Evolutionary conservation across 92 coral and sea anemone genomes (phyloP), one percentile per base, ranked within the genome.

Genomic region (Umimayanthus kanabou): DNA sequence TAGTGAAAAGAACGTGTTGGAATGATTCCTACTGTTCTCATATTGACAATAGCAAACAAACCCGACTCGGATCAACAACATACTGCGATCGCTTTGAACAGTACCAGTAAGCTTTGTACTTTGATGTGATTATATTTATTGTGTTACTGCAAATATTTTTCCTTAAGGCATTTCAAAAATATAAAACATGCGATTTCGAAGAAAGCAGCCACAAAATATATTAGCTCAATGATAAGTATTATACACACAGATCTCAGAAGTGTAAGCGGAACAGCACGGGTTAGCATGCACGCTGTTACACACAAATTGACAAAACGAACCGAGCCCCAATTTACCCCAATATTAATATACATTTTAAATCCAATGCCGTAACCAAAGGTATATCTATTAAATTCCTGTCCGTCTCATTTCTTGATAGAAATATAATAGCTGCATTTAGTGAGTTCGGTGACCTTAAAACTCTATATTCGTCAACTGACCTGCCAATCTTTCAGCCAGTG

Each of bases 401-500:
- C 79, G n/a, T 23, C 25, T 39, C 79, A 50, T 50, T 50, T 50
- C 16, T 11, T 37, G 16, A 15, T 20, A 75, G 28, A 39, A 23
- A 75, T 39, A 75, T 75, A 75, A 75, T 39, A 74, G 39, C 40
- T 29, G 23, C 50, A 75, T 39, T 75, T 74, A 26, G 45, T 20
- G 30, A 39, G 15, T 13, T 20, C 26, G 45, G 28, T 39, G 79
- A 75, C 79, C 79, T 39, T 20, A 14, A 73, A 47, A 7, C 25
- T 61, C 69, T 80, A 30, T 80, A 30, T 80, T 30, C 30, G 8
- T 58, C 15, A 39, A 45, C 87, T 83, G 40, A 83, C 87, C 87
- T 83, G 87, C 87, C 74, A 83, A 83, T 83, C 87, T 83, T 45
- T 83, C 87, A 9, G 87, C 87, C 15, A 83, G 87, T 83, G 87